phyloP scores from a whole-genome alignment of 2,888 invertebrate genomes.

The Emesis russula region DNA sequence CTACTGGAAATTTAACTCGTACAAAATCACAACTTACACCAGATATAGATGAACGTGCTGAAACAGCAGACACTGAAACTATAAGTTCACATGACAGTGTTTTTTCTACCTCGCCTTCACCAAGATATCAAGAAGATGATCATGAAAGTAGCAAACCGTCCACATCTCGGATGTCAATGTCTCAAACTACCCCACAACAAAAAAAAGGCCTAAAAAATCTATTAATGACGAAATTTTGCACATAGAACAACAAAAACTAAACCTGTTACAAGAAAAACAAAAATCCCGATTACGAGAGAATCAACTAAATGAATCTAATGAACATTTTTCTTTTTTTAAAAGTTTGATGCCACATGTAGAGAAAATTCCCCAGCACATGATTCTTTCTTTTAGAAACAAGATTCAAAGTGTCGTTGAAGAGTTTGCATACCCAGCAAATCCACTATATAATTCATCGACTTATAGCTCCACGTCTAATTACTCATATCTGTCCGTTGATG shows the following conservation, averaged over 20 bases:
- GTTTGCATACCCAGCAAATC: too few relatives aligned
- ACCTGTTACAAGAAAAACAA: not conserved
- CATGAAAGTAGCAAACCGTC: not conserved
- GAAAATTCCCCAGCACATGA: slow-evolving; percentile 16
- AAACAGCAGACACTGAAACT: slow-evolving; percentile 13
- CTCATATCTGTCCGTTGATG: too few relatives aligned
- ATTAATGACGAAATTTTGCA: slow-evolving; percentile 7
- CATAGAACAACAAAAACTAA: slow-evolving; percentile 10
- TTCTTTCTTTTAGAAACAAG: slow-evolving; percentile 15
- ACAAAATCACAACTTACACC: slow-evolving; percentile 11
- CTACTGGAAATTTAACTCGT: not conserved
- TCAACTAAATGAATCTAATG: not conserved
- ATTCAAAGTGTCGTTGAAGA: slow-evolving; percentile 15
- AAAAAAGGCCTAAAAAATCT: slow-evolving; percentile 1
- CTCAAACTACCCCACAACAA: slow-evolving; percentile 1
- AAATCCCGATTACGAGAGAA: slow-evolving; percentile 4
- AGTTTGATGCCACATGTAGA: slow-evolving; percentile 1
- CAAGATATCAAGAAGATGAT: slow-evolving; percentile 3
- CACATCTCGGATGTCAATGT: not conserved
- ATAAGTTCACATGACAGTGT: not conserved
- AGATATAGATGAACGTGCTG: slow-evolving; percentile 9
- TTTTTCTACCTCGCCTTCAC: not conserved
- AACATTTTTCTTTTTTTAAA: slow-evolving; percentile 7
- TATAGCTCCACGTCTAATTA: too few relatives aligned
- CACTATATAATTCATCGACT: too few relatives aligned